These are phyloP conservation scores for Micronisus gabar DNA, from an alignment of 2,113 vertebrate genomes.

Conservation along the genomic window DNA sequence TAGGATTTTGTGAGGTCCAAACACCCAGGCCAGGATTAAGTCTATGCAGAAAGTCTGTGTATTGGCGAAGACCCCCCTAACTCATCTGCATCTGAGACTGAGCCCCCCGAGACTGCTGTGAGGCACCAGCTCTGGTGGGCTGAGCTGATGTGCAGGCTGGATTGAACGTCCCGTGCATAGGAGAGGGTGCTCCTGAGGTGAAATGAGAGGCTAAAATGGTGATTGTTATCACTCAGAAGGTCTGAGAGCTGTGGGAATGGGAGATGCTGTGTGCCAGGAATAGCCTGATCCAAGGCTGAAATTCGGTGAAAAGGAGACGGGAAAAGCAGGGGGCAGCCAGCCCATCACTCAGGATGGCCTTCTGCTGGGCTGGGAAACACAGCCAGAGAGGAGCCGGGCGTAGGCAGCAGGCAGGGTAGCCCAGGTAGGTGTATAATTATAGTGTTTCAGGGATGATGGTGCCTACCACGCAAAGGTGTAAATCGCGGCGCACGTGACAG, in stretches of 20 bases:
- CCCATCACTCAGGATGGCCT: too few species aligned
- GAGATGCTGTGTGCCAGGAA: fast-evolving
- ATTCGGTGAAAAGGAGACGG: background rate
- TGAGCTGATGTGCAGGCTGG: background rate
- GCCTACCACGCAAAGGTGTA: background rate
- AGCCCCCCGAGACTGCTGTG: fast-evolving
- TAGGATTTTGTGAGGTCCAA: background rate
- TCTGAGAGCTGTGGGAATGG: fast-evolving
- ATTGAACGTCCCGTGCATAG: fast-evolving
- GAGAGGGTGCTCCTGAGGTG: background rate
- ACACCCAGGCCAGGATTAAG: background rate
- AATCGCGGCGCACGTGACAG: fast-evolving
- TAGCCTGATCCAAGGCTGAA: background rate
- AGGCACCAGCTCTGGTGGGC: background rate
- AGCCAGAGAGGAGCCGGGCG: background rate
- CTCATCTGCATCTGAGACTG: background rate
- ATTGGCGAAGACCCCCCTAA: background rate
- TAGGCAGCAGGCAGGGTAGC: background rate
- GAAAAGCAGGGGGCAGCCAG: background rate
- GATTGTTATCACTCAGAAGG: background rate
- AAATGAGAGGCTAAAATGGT: background rate
- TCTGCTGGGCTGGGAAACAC: background rate
- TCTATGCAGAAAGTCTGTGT: background rate
- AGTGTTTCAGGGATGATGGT: too few species aligned
- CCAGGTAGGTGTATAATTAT: fast-evolving